phyloP scores from a whole-genome alignment of 1,140 invertebrate genomes.

The Pollicipes pollicipes region DNA sequence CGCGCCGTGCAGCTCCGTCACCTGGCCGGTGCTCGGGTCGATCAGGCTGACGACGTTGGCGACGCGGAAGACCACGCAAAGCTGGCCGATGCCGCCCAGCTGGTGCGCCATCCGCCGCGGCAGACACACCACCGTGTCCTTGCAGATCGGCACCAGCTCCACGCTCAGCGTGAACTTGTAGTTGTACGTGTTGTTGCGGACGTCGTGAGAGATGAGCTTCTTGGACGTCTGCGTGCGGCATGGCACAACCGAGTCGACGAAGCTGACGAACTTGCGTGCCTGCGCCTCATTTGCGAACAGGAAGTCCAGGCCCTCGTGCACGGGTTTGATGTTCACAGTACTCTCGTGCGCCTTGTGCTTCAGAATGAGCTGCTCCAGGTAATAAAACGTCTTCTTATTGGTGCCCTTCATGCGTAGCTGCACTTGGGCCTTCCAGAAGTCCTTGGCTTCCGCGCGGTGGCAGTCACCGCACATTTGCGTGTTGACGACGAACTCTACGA shows the following conservation, averaged over 20 bases:
- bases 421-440: conserved; percentile 84
- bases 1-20: conserved; percentile 67
- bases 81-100: conserved; percentile 74
- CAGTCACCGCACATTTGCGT: conserved; percentile 96
- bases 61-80: conserved; percentile 78
- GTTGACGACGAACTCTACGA: conserved; percentile 80
- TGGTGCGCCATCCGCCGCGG: conserved; percentile 69
- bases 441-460: conserved; percentile 88
- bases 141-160: conserved; percentile 91
- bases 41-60: conserved; percentile 81
- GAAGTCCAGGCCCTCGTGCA: conserved; percentile 89
- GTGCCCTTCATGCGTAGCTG: conserved; percentile 47
- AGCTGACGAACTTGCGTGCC: conserved; percentile 91
- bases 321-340: conserved; percentile 82
- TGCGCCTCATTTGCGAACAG: conserved; percentile 75
- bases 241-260: conserved; percentile 69
- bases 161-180: conserved; percentile 85
- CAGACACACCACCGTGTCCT: conserved; percentile 88
- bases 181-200: conserved; percentile 89
- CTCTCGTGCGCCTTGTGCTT: conserved; percentile 86
- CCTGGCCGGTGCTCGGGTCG: conserved; percentile 77
- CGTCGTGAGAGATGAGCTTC: conserved; percentile 92
- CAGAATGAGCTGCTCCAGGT: conserved; percentile 90
- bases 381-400: conserved; percentile 97
- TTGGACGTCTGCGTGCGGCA: conserved; percentile 73